Evolutionary conservation across 2,888 invertebrate genomes (phyloP), one percentile per base, ranked within the genome.

Genomic region (Papilio demoleus): DNA sequence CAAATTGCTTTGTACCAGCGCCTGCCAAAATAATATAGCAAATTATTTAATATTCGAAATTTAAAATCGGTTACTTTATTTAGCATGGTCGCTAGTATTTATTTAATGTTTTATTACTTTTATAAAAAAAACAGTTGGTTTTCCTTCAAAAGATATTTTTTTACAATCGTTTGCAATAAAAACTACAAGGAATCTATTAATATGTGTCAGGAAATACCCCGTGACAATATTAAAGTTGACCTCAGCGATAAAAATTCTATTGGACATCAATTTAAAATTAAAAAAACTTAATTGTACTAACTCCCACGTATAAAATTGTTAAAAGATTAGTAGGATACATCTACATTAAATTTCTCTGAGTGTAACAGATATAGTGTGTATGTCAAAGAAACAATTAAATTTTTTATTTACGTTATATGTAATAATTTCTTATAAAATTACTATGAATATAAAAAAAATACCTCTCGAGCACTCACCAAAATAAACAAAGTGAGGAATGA

Each of bases 381-480:
- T n/a, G n/a, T n/a, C n/a, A n/a, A n/a, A n/a, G n/a, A n/a, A n/a
- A n/a, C n/a, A n/a, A n/a, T n/a, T n/a, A n/a, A n/a, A n/a, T n/a
- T n/a, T n/a, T n/a, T n/a, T n/a, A n/a, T n/a, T n/a, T n/a, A n/a
- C n/a, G n/a, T n/a, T n/a, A n/a, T n/a, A n/a, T n/a, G n/a, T n/a
- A n/a, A n/a, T n/a, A n/a, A n/a, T n/a, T n/a, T n/a, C n/a, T n/a
- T n/a, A n/a, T n/a, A n/a, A n/a, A n/a, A n/a, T n/a, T n/a, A n/a
- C n/a, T n/a, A n/a, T n/a, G n/a, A n/a, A n/a, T n/a, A n/a, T n/a
- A n/a, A n/a, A n/a, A n/a, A n/a, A n/a, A n/a, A n/a, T 24, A 68
- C 56, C 62, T 56, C 42, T 56, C 19, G 40, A 42, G 66, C 71
- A 76, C 78, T 78, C 65, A 76, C 77, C 77, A 75, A 72, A 68